Evolutionary conservation across 2,888 invertebrate species (phyloP).

Genomic region (Polymixis flavicincta): DNA sequence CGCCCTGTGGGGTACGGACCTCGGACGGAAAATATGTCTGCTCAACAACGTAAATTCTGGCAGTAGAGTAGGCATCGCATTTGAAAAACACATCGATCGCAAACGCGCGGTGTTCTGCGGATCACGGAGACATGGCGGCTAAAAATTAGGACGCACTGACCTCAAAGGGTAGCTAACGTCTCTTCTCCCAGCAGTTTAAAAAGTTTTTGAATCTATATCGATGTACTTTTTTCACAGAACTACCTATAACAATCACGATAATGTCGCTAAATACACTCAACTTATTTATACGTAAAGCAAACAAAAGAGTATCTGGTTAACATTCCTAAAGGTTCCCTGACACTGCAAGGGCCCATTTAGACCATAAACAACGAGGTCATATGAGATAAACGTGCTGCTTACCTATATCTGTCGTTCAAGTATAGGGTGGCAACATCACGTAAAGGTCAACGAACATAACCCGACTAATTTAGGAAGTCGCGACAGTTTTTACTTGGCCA

Average conservation of each 20-base stretch:
- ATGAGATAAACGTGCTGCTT: slow-evolving; percentile 58
- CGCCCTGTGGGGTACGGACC: too few relatives aligned
- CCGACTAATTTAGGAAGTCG: slow-evolving; percentile 65
- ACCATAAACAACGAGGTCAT: slow-evolving; percentile 51
- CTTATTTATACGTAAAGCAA: slow-evolving; percentile 7
- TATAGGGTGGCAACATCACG: slow-evolving; percentile 61
- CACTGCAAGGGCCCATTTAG: slow-evolving; percentile 27
- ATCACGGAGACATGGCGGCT: background rate
- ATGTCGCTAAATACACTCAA: background rate
- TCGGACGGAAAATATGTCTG: too few relatives aligned
- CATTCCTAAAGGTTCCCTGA: slow-evolving; percentile 39
- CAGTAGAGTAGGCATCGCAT: background rate
- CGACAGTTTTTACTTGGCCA: slow-evolving; percentile 11
- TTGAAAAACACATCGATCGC: slow-evolving; percentile 19
- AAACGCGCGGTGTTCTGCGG: slow-evolving; percentile 6
- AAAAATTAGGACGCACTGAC: background rate
- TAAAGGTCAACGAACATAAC: slow-evolving; percentile 80
- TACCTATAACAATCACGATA: background rate
- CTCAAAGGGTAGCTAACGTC: background rate
- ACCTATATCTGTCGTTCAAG: slow-evolving; percentile 64
- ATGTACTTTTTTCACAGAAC: background rate
- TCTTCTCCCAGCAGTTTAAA: too few relatives aligned
- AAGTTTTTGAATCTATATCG: background rate
- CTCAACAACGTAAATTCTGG: too few relatives aligned
- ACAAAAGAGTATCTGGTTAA: slow-evolving; percentile 34